Base-by-base conservation (phyloP, 1,140 invertebrate species). In the Drosophila insularis region DNA sequence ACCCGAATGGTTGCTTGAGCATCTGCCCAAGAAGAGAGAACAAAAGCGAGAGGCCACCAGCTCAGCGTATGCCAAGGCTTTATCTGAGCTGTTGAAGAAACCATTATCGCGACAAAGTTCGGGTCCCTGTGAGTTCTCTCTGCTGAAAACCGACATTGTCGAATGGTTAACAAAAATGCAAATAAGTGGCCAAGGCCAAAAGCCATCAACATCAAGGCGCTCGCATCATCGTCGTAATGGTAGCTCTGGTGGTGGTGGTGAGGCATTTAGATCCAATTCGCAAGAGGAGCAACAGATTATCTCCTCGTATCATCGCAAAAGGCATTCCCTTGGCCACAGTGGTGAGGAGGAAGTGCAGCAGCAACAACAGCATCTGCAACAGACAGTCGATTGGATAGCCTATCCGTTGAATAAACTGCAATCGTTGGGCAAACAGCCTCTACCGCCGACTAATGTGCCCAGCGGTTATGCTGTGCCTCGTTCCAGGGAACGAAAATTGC, bases 141-240 rank as follows among this genome's bases (percentile, higher is more conserved):
- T 91, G 43, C 81, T 92, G 4, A 91, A 92, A 53, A 90, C 89
- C 2, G 91, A 92, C 67, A 84, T 92, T 19, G 90, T 92, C 27
- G 91, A 92, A 60, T 92, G 91, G 91, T 77, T 92, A 8, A 90
- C 91, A 27, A 91, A 91, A 55, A 81, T 90, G 80, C 90, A 91
- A 62, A 75, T 71, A 6, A 80, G 71, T n/a, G 72, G 70, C 31
- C 32, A 74, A 74, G 71, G 43, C 56, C 37, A 50, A 21, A 50
- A 58, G 65, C 17, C 11, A 39, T 21, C 35, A 71, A 71, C 43
- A 37, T 37, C 78, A 2, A 71, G 90, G 5, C 81, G 84, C 4
- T 62, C 85, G 13, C 87, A 91, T 56, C 90, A 91, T 71, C 80
- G 89, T 19, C 78, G 90, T 17, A 91, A 91, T 21, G 90, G 90